phyloP scores from a whole-genome alignment of 1,140 invertebrate species.

The Oryctes rhinoceros region DNA sequence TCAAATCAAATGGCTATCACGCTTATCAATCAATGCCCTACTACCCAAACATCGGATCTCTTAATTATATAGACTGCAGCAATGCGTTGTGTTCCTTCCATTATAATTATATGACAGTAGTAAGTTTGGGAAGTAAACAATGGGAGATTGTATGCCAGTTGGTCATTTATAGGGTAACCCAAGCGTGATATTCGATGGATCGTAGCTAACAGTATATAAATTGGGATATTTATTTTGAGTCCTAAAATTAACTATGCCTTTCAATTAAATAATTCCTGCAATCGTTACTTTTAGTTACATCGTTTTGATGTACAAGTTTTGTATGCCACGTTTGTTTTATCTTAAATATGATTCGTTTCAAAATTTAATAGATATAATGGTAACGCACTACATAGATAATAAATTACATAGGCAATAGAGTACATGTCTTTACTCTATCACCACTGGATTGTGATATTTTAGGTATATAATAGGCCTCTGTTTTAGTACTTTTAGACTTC shows the following conservation, averaged over 20 bases:
- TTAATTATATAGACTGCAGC: constrained; percentile 37
- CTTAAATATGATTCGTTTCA: too few species aligned
- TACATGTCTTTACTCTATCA: too few species aligned
- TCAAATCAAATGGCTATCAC: constrained; percentile 20
- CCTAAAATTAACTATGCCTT: neutral
- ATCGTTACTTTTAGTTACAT: neutral
- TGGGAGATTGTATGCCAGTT: constrained; percentile 40
- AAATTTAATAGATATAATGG: too few species aligned
- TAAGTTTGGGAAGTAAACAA: constrained; percentile 29
- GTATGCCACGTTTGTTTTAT: too few species aligned
- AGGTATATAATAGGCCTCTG: too few species aligned
- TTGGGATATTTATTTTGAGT: constrained; percentile 52
- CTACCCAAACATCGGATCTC: constrained; percentile 39
- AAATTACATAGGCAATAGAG: too few species aligned
- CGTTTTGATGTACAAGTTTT: too few species aligned
- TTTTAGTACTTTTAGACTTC: too few species aligned
- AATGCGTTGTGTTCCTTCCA: constrained; percentile 25
- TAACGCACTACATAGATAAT: too few species aligned
- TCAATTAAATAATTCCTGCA: neutral
- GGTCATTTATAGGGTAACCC: constrained; percentile 50
- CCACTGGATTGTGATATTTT: too few species aligned
- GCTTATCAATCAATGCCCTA: constrained; percentile 39
- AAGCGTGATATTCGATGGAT: constrained; percentile 51
- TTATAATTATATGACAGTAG: constrained; percentile 26
- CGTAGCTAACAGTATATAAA: constrained; percentile 57